Conservation (phyloP, 2,797 vertebrate genomes). For the Acrossocheilus wenchowensis region DNA sequence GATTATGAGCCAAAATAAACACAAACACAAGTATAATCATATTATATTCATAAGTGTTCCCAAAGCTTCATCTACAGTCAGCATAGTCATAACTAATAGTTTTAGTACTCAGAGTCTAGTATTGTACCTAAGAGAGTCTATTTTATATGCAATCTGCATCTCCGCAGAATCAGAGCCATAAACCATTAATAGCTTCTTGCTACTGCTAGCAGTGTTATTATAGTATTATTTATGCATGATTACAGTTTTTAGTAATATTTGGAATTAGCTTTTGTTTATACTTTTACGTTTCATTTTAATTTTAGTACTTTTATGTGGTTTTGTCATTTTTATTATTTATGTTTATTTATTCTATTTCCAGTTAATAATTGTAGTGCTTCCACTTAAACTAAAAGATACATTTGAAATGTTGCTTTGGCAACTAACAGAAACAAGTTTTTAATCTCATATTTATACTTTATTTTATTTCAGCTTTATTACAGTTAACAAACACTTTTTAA, state of each 20-base stretch:
- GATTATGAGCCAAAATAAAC: slow-evolving; percentile 35
- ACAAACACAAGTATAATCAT: slow-evolving; percentile 25
- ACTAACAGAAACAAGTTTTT: neutral
- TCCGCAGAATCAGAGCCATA: neutral
- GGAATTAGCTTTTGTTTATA: neutral
- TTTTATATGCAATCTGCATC: slow-evolving; percentile 7
- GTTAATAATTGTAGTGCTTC: neutral
- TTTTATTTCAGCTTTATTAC: neutral
- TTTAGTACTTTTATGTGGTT: neutral
- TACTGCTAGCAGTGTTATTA: neutral
- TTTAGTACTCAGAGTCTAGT: neutral
- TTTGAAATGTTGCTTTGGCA: neutral
- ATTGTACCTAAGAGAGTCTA: neutral
- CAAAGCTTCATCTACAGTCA: slow-evolving; percentile 8
- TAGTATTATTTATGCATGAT: neutral
- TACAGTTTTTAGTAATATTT: neutral
- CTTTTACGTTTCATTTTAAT: neutral
- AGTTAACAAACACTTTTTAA: neutral
- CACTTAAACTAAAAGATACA: neutral
- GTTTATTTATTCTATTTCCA: neutral
- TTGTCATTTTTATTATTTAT: neutral
- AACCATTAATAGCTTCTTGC: neutral
- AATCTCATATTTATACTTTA: neutral
- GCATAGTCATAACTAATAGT: slow-evolving; percentile 9
- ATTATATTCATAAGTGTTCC: slow-evolving; percentile 34